Conservation (phyloP, 2,797 vertebrate genomes). For the Tenualosa ilisha region DNA sequence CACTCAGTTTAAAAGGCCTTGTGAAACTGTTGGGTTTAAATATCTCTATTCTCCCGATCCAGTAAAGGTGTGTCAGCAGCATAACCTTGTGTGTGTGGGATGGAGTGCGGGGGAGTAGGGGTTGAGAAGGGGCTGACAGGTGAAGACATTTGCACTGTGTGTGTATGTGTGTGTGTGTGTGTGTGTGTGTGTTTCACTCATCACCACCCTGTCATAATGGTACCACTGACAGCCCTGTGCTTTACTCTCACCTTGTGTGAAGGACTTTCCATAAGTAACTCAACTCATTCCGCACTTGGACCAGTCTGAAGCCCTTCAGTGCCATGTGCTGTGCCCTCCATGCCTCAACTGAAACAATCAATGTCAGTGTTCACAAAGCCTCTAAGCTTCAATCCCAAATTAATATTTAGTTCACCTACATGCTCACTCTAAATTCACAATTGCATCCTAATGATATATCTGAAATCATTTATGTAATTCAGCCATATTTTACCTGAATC, state of each 20-base stretch:
- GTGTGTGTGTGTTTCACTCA: constrained; percentile 13
- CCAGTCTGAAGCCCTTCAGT: not conserved
- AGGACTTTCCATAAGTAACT: constrained; percentile 52
- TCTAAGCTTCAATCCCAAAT: not conserved
- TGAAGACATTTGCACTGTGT: not conserved
- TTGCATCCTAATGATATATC: constrained; percentile 1
- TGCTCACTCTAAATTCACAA: not conserved
- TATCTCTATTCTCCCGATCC: not conserved
- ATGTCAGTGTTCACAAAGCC: not conserved
- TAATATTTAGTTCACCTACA: not conserved
- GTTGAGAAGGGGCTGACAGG: not conserved
- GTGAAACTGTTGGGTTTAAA: not conserved
- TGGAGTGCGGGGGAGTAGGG: not conserved
- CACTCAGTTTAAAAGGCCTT: not conserved
- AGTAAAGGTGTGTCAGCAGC: not conserved
- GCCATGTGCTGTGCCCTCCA: not conserved
- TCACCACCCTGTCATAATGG: constrained; percentile 35
- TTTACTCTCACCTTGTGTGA: constrained; percentile 53
- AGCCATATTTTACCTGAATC: constrained; percentile 13
- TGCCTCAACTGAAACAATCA: not conserved
- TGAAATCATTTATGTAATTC: constrained; percentile 20
- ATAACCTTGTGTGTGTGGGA: not conserved
- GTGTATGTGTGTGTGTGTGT: not conserved
- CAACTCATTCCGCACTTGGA: constrained; percentile 27
- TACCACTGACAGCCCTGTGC: constrained; percentile 39